These are phyloP conservation scores for Chunga burmeisteri DNA, from an alignment of 2,113 vertebrate genomes.

Conservation along the genomic window DNA sequence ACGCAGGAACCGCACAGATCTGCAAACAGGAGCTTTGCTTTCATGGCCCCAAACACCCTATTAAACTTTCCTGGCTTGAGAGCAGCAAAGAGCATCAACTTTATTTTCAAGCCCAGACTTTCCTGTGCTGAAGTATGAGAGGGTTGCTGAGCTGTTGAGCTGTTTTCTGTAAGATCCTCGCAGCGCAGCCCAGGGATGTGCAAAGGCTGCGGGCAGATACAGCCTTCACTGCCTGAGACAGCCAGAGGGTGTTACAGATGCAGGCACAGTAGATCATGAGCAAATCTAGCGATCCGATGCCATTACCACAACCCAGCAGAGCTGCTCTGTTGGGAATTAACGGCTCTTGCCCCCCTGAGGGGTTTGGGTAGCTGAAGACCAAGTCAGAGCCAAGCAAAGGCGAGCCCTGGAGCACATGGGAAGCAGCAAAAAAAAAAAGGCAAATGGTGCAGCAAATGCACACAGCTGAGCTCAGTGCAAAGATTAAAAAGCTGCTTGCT, in stretches of 20 bases:
- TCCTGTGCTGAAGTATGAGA: background rate
- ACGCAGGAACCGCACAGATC: background rate
- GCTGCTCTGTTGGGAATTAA: background rate
- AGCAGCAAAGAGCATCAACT: background rate
- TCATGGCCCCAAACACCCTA: background rate
- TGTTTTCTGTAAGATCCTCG: background rate
- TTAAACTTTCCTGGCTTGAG: background rate
- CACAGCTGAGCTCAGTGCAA: slow-evolving; percentile 13
- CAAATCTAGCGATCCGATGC: background rate
- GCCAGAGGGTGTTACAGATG: background rate
- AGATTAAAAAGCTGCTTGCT: background rate
- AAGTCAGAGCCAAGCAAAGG: background rate
- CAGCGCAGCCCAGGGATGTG: background rate
- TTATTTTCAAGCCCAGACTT: background rate
- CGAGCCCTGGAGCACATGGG: accelerated
- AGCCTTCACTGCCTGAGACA: background rate
- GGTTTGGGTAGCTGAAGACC: background rate
- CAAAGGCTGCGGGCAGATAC: background rate
- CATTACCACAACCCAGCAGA: background rate
- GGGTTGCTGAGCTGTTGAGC: background rate
- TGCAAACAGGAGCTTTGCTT: background rate
- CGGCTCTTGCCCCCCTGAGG: background rate
- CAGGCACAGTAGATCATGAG: background rate
- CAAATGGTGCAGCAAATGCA: background rate
- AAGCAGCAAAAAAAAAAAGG: background rate